These are phyloP conservation scores for Caenorhabditis wallacei DNA, from an alignment of 2,888 invertebrate genomes.

Conservation along the genomic window DNA sequence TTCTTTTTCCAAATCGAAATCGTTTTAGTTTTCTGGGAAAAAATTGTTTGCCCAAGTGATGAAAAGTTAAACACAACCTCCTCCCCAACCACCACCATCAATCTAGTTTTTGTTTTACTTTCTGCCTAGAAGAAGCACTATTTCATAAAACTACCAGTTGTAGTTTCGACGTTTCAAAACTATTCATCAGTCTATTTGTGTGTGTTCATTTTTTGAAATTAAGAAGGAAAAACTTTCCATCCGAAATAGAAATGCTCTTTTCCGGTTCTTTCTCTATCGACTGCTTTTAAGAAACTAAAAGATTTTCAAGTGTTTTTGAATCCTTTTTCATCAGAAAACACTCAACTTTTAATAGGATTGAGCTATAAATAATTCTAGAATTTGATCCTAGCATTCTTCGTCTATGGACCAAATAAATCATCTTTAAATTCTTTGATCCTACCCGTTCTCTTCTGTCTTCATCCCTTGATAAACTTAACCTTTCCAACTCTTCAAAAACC, in stretches of 20 bases:
- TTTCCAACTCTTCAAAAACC: background rate
- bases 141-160: conserved; percentile 46
- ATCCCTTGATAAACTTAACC: background rate
- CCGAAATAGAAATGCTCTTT: background rate
- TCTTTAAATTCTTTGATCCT: background rate
- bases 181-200: conserved; percentile 20
- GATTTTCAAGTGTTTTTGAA: too few relatives aligned
- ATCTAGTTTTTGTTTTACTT: conserved; percentile 60
- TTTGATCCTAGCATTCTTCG: too few relatives aligned
- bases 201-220: conserved; percentile 23
- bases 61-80: conserved; percentile 51
- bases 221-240: background rate
- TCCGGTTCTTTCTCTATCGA: background rate
- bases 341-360: background rate
- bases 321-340: too few relatives aligned
- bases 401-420: too few relatives aligned
- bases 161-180: conserved; percentile 49
- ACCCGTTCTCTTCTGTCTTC: background rate
- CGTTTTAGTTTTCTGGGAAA: conserved; percentile 17
- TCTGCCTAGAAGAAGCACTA: conserved; percentile 42
- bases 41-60: conserved; percentile 58
- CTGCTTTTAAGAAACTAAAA: too few relatives aligned
- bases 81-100: conserved; percentile 13
- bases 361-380: too few relatives aligned
- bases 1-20: conserved; percentile 18